These are phyloP conservation scores for Lineus longissimus DNA, from an alignment of 1,140 invertebrate genomes.

Conservation along the genomic window DNA sequence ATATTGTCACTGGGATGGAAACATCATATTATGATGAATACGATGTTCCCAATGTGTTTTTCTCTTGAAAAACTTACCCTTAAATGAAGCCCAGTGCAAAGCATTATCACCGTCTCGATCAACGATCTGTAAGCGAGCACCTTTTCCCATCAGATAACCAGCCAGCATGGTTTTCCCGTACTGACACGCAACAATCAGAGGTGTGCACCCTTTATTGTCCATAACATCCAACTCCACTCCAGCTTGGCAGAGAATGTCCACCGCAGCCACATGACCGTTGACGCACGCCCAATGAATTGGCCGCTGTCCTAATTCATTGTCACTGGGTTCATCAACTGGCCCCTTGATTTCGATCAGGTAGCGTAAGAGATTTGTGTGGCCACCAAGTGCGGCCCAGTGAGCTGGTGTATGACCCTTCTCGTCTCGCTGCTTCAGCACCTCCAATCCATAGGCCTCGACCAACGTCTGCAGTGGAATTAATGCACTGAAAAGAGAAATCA, in stretches of 20 bases:
- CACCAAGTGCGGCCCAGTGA: slow-evolving; percentile 86
- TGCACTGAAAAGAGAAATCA: slow-evolving; percentile 30
- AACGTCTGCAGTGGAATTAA: slow-evolving; percentile 46
- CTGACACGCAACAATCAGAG: slow-evolving; percentile 87
- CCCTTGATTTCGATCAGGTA: slow-evolving; percentile 75
- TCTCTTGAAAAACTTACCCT: no score
- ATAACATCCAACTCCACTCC: slow-evolving; percentile 85
- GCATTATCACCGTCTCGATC: slow-evolving; percentile 91
- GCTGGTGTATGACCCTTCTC: slow-evolving; percentile 88
- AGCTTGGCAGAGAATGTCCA: slow-evolving; percentile 72
- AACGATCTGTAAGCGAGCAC: slow-evolving; percentile 74
- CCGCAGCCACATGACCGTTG: slow-evolving; percentile 75
- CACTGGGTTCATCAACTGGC: slow-evolving; percentile 77
- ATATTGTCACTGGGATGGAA: no score
- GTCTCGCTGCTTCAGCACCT: slow-evolving; percentile 60
- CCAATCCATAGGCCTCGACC: slow-evolving; percentile 37
- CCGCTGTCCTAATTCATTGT: slow-evolving; percentile 79
- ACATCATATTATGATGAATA: no score
- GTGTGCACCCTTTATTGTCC: slow-evolving; percentile 86
- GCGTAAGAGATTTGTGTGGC: slow-evolving; percentile 59
- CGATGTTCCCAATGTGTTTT: no score
- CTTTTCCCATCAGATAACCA: slow-evolving; percentile 82
- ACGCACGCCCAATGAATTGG: slow-evolving; percentile 90
- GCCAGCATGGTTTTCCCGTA: slow-evolving; percentile 85
- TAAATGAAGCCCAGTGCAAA: slow-evolving; percentile 89